Evolutionary conservation across 2,113 vertebrate species (phyloP), one percentile per base, ranked within the genome.

Genomic region (Elaphurus davidianus): DNA sequence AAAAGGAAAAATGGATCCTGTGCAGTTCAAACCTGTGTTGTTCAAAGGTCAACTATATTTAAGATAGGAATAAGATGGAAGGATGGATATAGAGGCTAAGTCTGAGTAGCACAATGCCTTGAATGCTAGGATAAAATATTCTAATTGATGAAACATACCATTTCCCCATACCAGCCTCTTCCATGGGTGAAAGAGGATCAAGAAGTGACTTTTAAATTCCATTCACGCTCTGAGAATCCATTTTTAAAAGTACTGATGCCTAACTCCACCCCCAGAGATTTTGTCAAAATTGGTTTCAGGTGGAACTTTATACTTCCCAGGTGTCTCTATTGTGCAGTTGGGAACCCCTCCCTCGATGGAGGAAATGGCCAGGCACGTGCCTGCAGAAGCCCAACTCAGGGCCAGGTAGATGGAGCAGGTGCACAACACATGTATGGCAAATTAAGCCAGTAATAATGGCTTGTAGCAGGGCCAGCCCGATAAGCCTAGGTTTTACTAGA

Each of bases 381-480:
- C 88, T 97, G 88, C 27, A 54, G 91, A 83, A 94, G 81, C 74
- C 74, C 54, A 40, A 71, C 85, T 82, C 60, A 43, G 89, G 55
- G 87, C 82, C 94, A 95, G 97, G 93, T 87, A 96, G 93, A 94
- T 17, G n/a, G 7, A 96, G 88, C 97, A 97, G 97, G 94, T 97
- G 94, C 96, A 93, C 86, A 91, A 16, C 97, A 98, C 82, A 91
- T 96, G 83, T 94, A 83, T 87, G 50, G 74, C 83, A 40, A 91
- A 96, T 91, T 93, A 96, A 98, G 60, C 57, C 96, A 93, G 93
- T 67, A 96, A 98, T 97, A 93, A 52, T 90, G 93, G 67, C 78
- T 97, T 96, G 94, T 81, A 92, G 76, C 83, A 74, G 78, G 92
- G 97, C 96, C 96, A 95, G 97, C 96, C 90, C 91, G 96, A 97